These are phyloP conservation scores for Calycopis cecrops DNA, from an alignment of 1,140 invertebrate genomes.

Conservation along the genomic window DNA sequence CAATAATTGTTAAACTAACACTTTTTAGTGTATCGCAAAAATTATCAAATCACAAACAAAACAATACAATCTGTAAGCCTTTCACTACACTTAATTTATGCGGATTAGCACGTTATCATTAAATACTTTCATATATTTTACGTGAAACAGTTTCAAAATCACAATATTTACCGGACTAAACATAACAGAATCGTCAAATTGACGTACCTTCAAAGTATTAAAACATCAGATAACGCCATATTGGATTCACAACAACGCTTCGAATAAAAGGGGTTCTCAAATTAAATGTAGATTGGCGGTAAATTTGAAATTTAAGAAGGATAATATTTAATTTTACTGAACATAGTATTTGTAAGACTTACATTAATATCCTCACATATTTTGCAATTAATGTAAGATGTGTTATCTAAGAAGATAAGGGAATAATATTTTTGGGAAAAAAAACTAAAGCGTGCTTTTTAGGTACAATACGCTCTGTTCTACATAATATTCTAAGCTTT, in stretches of 20 bases:
- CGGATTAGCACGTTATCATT: constrained; percentile 35
- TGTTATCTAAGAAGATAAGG: no score
- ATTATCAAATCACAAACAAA: constrained; percentile 73
- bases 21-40: constrained; percentile 57
- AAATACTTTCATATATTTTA: constrained; percentile 32
- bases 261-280: constrained; percentile 68
- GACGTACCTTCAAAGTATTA: constrained; percentile 75
- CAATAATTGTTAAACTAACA: constrained; percentile 14
- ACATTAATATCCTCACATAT: neutral
- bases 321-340: neutral
- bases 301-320: constrained; percentile 43
- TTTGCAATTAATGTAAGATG: no score
- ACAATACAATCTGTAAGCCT: constrained; percentile 67
- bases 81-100: constrained; percentile 48
- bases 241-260: constrained; percentile 76
- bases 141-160: constrained; percentile 42
- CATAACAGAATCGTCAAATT: constrained; percentile 73
- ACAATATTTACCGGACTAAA: constrained; percentile 66
- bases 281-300: constrained; percentile 48
- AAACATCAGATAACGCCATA: constrained; percentile 76
- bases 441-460: no score
- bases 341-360: neutral
- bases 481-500: no score
- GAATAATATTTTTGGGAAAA: no score
- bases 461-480: no score